Percentiles rank a stretch among this genome's conserved stretches.
Conservation (phyloP, 2,797 vertebrate genomes). For the Phalanger gymnotis region DNA sequence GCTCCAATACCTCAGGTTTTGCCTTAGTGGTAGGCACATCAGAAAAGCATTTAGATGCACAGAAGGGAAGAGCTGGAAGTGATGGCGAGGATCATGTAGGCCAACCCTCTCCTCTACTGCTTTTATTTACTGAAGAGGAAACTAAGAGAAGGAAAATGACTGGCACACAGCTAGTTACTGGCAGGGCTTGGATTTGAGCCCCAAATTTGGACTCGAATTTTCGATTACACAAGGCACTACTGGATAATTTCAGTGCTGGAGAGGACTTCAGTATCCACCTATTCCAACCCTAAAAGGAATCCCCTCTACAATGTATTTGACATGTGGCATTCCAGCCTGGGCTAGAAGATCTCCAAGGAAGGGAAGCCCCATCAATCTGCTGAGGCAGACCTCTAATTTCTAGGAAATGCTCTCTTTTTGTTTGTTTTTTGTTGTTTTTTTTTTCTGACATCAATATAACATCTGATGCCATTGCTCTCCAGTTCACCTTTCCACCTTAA, state of each 20-base stretch:
- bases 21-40: conserved; percentile 38
- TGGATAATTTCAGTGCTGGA: background rate
- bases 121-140: background rate
- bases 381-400: background rate
- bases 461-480: background rate
- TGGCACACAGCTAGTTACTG: background rate
- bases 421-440: background rate
- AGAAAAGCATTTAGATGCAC: conserved; percentile 55
- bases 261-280: background rate
- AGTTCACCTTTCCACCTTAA: background rate
- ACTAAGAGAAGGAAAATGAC: background rate
- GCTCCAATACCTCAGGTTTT: background rate
- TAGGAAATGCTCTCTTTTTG: background rate
- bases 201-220: background rate
- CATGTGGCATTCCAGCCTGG: background rate
- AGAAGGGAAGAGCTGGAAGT: conserved; percentile 34
- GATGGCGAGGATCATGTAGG: conserved; percentile 58
- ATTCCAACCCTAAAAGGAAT: background rate
- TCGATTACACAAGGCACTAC: background rate
- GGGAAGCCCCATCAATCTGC: background rate
- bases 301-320: background rate
- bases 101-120: conserved; percentile 2
- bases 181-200: background rate
- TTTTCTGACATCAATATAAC: background rate
- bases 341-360: background rate